Evolutionary conservation across 2,113 vertebrate genomes (phyloP).

Genomic region (Crocuta crocuta): DNA sequence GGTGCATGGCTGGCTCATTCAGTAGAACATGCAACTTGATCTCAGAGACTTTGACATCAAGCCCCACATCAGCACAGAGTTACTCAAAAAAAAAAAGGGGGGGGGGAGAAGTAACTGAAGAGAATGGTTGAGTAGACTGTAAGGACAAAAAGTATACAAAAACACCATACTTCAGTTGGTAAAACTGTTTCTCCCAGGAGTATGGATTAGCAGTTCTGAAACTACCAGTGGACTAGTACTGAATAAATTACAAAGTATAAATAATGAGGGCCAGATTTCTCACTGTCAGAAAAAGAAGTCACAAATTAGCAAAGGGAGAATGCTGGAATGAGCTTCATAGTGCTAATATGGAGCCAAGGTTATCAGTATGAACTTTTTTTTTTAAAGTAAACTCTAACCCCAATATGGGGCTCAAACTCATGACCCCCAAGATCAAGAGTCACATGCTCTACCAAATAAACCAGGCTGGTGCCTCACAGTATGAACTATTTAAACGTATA

Average conservation of each 20-base stretch:
- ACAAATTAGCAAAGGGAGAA: constrained; percentile 11
- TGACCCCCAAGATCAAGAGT: not conserved
- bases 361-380: not conserved
- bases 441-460: not conserved
- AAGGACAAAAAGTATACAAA: constrained; percentile 15
- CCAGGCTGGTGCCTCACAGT: not conserved
- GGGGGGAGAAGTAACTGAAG: not conserved
- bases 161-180: not conserved
- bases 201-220: not conserved
- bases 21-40: not conserved
- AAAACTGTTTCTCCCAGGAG: not conserved
- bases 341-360: not conserved
- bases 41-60: not conserved
- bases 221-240: not conserved
- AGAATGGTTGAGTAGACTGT: not conserved
- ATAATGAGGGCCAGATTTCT: not conserved
- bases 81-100: not conserved
- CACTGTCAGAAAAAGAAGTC: not conserved
- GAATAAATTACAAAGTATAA: not conserved
- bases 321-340: not conserved
- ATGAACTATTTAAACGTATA: not conserved
- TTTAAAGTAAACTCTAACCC: not conserved
- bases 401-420: not conserved
- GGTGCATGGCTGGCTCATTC: not conserved
- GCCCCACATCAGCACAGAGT: not conserved